Evolutionary conservation across 2,797 vertebrate genomes (phyloP).

Genomic region (Pipistrellus pipistrellus): DNA sequence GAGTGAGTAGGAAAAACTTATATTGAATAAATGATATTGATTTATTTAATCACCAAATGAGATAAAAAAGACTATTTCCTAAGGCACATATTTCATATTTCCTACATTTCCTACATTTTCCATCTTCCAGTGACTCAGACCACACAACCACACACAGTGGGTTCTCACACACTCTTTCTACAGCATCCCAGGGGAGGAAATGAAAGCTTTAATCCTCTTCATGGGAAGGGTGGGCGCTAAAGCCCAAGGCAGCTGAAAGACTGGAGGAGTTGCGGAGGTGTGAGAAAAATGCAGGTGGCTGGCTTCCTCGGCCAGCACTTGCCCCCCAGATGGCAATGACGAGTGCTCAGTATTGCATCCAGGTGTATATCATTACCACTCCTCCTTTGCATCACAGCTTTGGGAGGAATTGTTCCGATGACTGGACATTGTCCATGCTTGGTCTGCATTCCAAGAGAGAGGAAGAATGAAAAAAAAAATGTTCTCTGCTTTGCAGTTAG

Average conservation of each 20-base stretch:
- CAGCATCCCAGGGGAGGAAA: background rate
- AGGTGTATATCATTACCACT: background rate
- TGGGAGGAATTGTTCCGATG: background rate
- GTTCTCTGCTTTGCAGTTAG: background rate
- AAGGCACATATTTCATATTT: background rate
- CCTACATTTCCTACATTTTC: background rate
- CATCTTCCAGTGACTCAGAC: background rate
- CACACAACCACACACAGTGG: background rate
- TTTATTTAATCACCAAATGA: constrained; percentile 4
- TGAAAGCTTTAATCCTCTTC: background rate
- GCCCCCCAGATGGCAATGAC: accelerated
- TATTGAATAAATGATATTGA: background rate
- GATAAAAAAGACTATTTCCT: constrained; percentile 6
- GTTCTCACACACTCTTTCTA: background rate
- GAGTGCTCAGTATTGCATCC: background rate
- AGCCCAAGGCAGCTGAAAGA: background rate
- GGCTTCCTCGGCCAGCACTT: background rate
- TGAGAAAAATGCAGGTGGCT: background rate
- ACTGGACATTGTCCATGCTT: constrained; percentile 15
- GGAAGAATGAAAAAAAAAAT: constrained; percentile 18
- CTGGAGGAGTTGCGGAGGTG: background rate
- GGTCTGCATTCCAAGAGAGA: constrained; percentile 3
- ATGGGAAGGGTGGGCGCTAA: background rate
- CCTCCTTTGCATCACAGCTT: background rate
- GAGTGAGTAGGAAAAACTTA: background rate